Conservation (phyloP, 2,113 vertebrate genomes). For the Rhinolophus ferrumequinum region DNA sequence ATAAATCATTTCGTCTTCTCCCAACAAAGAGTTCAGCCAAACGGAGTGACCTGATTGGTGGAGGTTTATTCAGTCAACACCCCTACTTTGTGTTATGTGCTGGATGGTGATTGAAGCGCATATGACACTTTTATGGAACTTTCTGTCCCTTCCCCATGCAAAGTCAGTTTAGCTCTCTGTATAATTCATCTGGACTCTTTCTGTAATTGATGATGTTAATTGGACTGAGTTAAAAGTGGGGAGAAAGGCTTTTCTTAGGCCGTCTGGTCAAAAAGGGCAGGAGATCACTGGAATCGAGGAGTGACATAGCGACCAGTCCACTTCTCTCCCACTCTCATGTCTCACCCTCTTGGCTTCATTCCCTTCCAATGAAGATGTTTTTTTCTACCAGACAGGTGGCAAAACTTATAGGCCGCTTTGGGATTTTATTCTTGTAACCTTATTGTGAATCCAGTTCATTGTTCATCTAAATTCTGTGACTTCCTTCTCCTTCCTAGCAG, state of each 20-base stretch:
- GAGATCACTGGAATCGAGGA: not conserved
- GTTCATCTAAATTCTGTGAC: not conserved
- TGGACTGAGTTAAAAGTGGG: not conserved
- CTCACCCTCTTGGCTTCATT: not conserved
- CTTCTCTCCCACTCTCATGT: not conserved
- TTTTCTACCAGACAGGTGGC: not conserved
- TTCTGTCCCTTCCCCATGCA: not conserved
- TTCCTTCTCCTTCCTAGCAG: not conserved
- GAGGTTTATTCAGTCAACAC: not conserved
- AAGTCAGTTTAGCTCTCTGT: not conserved
- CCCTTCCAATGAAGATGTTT: not conserved
- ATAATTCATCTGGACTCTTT: not conserved
- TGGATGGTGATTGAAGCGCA: not conserved
- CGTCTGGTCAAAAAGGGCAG: not conserved
- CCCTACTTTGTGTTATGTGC: not conserved
- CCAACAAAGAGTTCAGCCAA: not conserved
- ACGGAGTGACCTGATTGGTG: not conserved
- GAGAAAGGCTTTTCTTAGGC: not conserved
- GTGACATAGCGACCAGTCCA: not conserved
- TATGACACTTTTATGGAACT: rapidly evolving
- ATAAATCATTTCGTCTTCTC: not conserved
- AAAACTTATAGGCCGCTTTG: not conserved
- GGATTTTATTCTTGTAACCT: not conserved
- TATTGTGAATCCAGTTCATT: not conserved
- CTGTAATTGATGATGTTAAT: not conserved